Conservation (phyloP, 2,113 vertebrate species). For the Lethenteron camtschaticum region DNA sequence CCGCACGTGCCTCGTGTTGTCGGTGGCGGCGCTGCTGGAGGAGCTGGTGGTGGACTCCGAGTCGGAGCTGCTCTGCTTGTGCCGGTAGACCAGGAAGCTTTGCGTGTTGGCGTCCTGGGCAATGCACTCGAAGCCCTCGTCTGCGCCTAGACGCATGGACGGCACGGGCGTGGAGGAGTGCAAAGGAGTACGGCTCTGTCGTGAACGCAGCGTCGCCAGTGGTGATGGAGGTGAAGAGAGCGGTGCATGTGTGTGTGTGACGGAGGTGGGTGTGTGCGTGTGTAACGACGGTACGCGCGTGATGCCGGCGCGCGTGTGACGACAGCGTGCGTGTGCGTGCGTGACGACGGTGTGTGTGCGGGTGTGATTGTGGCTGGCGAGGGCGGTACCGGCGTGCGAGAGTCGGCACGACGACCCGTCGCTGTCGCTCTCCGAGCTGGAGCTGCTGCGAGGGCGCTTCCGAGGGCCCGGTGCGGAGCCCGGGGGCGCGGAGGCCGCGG, state of each 20-base stretch:
- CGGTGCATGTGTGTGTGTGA: background rate
- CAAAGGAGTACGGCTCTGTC: background rate
- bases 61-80: conserved; percentile 79
- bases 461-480: conserved; percentile 38
- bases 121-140: conserved; percentile 57
- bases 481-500: conserved; percentile 64
- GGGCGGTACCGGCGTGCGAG: conserved; percentile 25
- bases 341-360: background rate
- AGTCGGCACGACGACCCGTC: conserved; percentile 38
- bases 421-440: conserved; percentile 81
- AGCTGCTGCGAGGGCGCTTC: conserved; percentile 59
- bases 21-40: conserved; percentile 88
- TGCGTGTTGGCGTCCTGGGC: conserved; percentile 68
- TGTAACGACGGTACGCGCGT: too few relatives aligned
- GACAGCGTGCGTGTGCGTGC: too few relatives aligned
- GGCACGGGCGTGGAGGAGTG: conserved; percentile 13
- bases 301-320: too few relatives aligned
- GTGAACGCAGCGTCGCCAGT: background rate
- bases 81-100: conserved; percentile 87
- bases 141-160: conserved; percentile 43
- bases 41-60: conserved; percentile 89
- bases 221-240: background rate
- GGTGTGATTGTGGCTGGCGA: background rate
- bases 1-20: conserved; percentile 60
- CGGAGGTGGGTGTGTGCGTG: background rate